Evolutionary conservation across 1,140 invertebrate genomes (phyloP).

Genomic region (Mercenaria mercenaria): DNA sequence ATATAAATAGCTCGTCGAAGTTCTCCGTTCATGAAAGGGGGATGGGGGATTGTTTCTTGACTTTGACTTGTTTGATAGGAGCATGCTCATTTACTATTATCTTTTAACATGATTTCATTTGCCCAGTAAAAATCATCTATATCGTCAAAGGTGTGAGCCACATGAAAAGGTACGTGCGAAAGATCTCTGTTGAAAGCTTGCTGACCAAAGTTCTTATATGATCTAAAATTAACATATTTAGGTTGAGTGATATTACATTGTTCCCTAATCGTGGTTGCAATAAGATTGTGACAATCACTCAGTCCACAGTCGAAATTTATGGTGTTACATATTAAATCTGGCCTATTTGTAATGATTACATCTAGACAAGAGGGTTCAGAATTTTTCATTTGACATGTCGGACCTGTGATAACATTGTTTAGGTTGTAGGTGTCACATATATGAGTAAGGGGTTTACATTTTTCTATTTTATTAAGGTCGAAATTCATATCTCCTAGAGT

Average conservation of each 20-base stretch:
- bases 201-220: constrained; percentile 3
- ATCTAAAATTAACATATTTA: background rate
- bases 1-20: background rate
- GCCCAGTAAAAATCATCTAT: background rate
- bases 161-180: background rate
- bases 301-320: background rate
- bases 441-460: background rate
- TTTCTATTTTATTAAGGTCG: constrained; percentile 48
- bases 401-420: constrained; percentile 32
- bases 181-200: background rate
- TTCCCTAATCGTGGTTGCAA: background rate
- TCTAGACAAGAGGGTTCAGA: constrained; percentile 16
- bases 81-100: constrained; percentile 11
- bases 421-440: constrained; percentile 27
- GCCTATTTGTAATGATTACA: constrained; percentile 54
- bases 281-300: constrained; percentile 48
- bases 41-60: background rate
- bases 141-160: background rate
- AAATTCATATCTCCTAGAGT: constrained; percentile 54
- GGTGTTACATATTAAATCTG: constrained; percentile 14
- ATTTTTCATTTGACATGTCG: constrained; percentile 43
- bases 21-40: background rate
- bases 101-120: background rate
- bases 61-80: background rate
- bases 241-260: background rate